Conservation (phyloP, 2,797 vertebrate species). For the Siniperca undulata region DNA sequence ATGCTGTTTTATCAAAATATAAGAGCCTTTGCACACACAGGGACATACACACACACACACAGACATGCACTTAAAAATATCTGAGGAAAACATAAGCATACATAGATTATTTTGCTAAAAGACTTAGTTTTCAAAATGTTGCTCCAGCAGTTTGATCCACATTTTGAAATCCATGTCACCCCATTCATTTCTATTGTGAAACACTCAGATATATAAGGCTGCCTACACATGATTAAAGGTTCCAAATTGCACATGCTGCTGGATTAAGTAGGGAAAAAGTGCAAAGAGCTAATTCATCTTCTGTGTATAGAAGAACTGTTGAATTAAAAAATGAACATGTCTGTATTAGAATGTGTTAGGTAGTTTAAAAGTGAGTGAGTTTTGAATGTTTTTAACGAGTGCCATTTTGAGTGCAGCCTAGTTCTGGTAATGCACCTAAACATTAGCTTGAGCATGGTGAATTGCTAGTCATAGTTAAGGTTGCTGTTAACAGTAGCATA, state of each 20-base stretch:
- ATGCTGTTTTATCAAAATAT: slow-evolving; percentile 14
- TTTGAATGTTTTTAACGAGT: too few species aligned
- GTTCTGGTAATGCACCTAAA: too few species aligned
- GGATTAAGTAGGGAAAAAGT: background rate
- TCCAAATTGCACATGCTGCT: background rate
- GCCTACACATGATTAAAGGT: background rate
- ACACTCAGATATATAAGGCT: background rate
- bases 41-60: background rate
- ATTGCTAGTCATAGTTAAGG: too few species aligned
- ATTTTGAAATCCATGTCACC: background rate
- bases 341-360: too few species aligned
- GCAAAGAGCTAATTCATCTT: background rate
- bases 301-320: background rate
- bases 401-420: too few species aligned
- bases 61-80: background rate
- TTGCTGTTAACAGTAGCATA: background rate
- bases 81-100: too few species aligned
- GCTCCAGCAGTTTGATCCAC: too few species aligned
- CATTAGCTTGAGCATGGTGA: too few species aligned
- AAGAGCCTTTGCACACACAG: background rate
- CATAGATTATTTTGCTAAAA: too few species aligned
- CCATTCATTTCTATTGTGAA: background rate
- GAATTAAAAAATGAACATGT: too few species aligned
- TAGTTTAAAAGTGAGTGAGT: too few species aligned
- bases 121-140: too few species aligned